Base-by-base conservation (phyloP, 1,140 invertebrate genomes). In the Paracyclopina nana region DNA sequence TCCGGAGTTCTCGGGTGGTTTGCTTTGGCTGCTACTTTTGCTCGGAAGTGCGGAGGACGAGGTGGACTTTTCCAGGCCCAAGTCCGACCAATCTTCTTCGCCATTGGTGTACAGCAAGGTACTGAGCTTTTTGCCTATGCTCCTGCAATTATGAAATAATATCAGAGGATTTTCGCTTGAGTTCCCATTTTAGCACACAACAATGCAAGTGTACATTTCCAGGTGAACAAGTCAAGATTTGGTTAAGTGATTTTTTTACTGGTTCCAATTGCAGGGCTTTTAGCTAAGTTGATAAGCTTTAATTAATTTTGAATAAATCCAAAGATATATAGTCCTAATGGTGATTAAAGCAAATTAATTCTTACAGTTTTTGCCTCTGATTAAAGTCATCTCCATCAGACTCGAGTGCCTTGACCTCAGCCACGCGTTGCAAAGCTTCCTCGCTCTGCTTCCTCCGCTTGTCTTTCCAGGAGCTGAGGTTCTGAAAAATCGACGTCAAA, bases 381-480 rank as follows among this genome's bases (percentile, higher is more conserved):
- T 9, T 31, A 9, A 9, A 9, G 30, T 31, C 30, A 9, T 31
- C 30, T 31, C 9, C 30, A 20, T 45, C 43, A 14, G 25, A 22
- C 14, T 45, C 43, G n/a, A 38, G 20, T n/a, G 14, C 30, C 28
- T 41, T 38, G 48, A 50, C 40, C 22, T 50, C 48, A 5, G 48
- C 14, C 1, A 50, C 48, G 41, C 48, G 29, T 24, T 18, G 4
- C 5, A 50, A 24, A 14, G 48, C 34, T 6, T 50, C 48, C 22
- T 50, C 48, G 5, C 29, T 42, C 25, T 50, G 48, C 16, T 50
- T 50, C 48, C 48, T 25, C 20, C 48, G 48, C n/a, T 31, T 28
- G 26, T 40, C 25, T 31, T 50, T 50, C 48, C 48, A 50, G 26
- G 18, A 16, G 22, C 5, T 41, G 14, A 50, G 28, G 29, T 50